Base-by-base conservation (phyloP, 2,888 invertebrate species). In the Drosophila barbarae region DNA sequence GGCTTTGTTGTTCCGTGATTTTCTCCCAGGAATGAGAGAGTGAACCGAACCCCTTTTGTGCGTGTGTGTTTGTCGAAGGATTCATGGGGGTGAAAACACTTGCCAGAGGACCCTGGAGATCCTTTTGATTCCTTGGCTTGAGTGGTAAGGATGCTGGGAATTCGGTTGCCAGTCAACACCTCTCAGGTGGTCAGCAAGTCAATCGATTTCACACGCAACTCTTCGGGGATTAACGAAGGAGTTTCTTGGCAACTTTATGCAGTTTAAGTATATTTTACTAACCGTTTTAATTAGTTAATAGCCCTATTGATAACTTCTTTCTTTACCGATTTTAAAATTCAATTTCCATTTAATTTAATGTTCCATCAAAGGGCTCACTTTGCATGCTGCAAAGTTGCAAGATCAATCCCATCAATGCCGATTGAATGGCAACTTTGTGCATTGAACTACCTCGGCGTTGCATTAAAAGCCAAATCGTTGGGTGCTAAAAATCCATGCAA, bases 401-500 rank as follows among this genome's bases (percentile, higher is more conserved):
- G 52, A 36, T 77, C 54, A 41, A 46, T 53, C 39, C 32, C 64
- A 42, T 32, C 53, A 36, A 50, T 54, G 65, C 5, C 51, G 50
- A 39, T 46, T 63, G 52, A 52, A 61, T 63, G 77, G 70, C 78
- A 77, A 78, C 81, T 76, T 73, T 81, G 69, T 70, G 67, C 71
- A 60, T 69, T 21, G 71, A 64, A 9, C 28, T 71, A 61, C 76
- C 68, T 76, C 73, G 55, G 65, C 57, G 58, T 46, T 28, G 79
- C 77, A 77, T 77, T 77, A 78, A 77, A 73, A 69, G 66, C 71
- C 76, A 60, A 69, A 60, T 69, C 64, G 58, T 53, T 66, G 74
- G 52, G 60, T 60, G 72, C 80, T 76, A 68, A 76, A 77, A 77
- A 67, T 69, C 58, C 77, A 77, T 81, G 76, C 77, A 82, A 77